Evolutionary conservation across 2,888 invertebrate species (phyloP), one percentile per base, ranked within the genome.

Genomic region (Andrena hattorfiana): DNA sequence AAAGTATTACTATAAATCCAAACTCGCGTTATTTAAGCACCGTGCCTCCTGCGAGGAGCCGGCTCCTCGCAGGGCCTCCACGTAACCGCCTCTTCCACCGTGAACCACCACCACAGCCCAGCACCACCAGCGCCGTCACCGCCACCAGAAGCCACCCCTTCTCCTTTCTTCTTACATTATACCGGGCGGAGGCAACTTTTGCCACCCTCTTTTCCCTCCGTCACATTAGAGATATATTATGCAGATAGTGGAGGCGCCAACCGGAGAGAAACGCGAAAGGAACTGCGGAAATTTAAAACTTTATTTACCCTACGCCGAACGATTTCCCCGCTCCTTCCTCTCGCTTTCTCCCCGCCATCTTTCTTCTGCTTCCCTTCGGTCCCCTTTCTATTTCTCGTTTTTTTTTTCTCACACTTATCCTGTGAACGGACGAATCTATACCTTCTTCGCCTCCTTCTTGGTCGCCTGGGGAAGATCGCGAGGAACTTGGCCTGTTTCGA

Each of bases 1-100:
- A 94, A 94, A 94, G 94, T 94, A 94, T 94, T 92, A 93, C 94
- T 93, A 94, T 94, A 94, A 94, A 94, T 94, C 90, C 91, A 91
- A 94, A 93, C 91, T 93, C 93, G 91, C 93, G 93, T 94, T 94
- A 94, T 94, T 93, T 93, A 92, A 92, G 91, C 91, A 85, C 88
- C 85, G 87, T 89, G 90, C 87, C 89, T 84, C 88, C 86, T 77
- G 87, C 85, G 84, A 77, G 71, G 77, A 69, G 20, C 78, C 66
- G 54, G 68, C 51, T 74, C 75, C 87, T 77, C 71, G 69, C 23
- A 67, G 68, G 63, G 32, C 51, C 75, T 69, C 42, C 51, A 1
- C 69, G 56, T 62, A 66, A 30, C 77, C 72, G 8, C 67, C 26
- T 60, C 62, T 42, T 48, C 64, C 76, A 23, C 63, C 13, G 51